Evolutionary conservation across 2,113 vertebrate genomes (phyloP).

Genomic region (Nothobranchius kuhntae): DNA sequence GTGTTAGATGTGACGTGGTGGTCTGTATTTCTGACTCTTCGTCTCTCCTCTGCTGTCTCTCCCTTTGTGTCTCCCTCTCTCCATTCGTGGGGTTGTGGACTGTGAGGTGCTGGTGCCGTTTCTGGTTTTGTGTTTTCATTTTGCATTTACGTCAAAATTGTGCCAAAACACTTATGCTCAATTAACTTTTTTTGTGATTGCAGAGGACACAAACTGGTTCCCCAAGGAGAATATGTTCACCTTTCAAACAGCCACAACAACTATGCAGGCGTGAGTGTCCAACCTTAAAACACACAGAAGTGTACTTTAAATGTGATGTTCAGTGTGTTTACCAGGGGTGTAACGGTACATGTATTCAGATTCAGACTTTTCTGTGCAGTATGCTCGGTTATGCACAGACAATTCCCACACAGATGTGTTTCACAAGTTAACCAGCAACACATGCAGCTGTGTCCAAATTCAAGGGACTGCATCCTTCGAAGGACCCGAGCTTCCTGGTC

Average conservation of each 20-base stretch:
- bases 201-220: conserved; percentile 96
- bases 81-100: conserved; percentile 75
- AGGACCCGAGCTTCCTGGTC: no score
- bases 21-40: conserved; percentile 71
- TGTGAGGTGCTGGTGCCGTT: conserved; percentile 65
- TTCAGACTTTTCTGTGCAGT: no score
- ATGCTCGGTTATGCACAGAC: no score
- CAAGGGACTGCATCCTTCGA: no score
- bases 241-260: conserved; percentile 96
- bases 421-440: no score
- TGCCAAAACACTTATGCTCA: background rate
- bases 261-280: conserved; percentile 97
- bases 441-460: no score
- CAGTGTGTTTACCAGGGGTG: no score
- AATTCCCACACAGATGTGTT: no score
- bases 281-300: background rate
- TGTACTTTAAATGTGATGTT: no score
- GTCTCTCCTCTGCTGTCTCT: conserved; percentile 69
- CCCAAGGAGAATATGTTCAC: conserved; percentile 97
- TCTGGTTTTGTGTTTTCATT: conserved; percentile 55
- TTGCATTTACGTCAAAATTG: conserved; percentile 30
- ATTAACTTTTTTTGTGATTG: conserved; percentile 53
- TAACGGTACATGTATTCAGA: no score
- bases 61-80: conserved; percentile 75
- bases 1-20: conserved; percentile 75